These are phyloP conservation scores for Ornithorhynchus anatinus DNA, from an alignment of 2,113 vertebrate genomes.

Conservation along the genomic window DNA sequence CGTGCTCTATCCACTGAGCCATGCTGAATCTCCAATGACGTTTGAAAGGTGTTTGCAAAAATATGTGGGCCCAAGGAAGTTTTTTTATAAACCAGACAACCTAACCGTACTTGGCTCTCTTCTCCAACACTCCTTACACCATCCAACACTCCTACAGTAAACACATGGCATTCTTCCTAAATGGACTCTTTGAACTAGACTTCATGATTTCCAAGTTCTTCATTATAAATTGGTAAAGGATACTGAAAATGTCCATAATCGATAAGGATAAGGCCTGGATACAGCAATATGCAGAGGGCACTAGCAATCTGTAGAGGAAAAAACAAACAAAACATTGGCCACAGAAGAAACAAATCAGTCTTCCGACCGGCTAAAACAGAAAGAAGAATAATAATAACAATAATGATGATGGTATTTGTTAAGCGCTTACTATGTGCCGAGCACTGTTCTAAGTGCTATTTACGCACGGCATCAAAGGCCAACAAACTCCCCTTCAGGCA, in stretches of 20 bases:
- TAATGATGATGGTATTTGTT: no score
- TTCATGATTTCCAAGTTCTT: neutral
- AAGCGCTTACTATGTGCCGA: no score
- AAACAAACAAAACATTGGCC: no score
- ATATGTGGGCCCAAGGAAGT: no score
- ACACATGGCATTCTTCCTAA: no score
- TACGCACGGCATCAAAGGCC: no score
- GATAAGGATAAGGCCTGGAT: conserved; percentile 93
- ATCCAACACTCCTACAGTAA: no score
- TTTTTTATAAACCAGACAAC: neutral
- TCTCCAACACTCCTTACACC: neutral
- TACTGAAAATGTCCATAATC: conserved; percentile 99
- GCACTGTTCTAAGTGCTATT: no score
- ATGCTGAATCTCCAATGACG: no score
- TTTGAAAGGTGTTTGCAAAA: no score
- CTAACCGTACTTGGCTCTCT: neutral
- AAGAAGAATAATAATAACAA: no score
- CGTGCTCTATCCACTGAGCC: no score
- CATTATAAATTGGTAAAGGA: conserved; percentile 75
- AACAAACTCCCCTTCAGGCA: neutral
- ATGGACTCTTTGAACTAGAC: neutral
- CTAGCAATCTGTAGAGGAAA: conserved; percentile 74
- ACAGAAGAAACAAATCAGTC: neutral
- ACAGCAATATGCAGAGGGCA: conserved; percentile 87
- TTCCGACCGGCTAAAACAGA: neutral